These are phyloP conservation scores for Axea sp. DNA, from an alignment of 2,888 invertebrate species.

Conservation along the genomic window DNA sequence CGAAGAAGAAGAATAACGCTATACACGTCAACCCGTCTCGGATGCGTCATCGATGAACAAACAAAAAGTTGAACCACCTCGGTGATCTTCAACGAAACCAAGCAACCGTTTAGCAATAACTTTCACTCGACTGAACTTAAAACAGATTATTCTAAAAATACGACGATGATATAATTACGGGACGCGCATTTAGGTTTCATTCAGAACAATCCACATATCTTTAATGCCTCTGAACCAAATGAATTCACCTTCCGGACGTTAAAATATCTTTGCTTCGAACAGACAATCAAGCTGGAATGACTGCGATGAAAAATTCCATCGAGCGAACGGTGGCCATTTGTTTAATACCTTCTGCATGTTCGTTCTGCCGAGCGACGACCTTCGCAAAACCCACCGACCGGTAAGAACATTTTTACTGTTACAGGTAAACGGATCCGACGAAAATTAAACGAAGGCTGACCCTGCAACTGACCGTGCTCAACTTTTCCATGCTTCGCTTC, in stretches of 20 bases:
- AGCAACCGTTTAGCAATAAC: conserved; percentile 12
- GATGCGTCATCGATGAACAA: too few relatives aligned
- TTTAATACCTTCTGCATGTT: conserved; percentile 4
- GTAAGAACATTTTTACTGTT: conserved; percentile 5
- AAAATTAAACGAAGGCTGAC: conserved; percentile 20
- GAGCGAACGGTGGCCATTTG: neutral
- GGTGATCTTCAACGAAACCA: neutral
- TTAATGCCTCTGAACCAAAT: conserved; percentile 26
- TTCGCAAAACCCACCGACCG: conserved; percentile 7
- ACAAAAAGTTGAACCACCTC: conserved; percentile 24
- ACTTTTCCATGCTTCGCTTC: conserved; percentile 8
- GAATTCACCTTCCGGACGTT: conserved; percentile 30
- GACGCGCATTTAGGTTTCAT: conserved; percentile 31
- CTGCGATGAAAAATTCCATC: conserved; percentile 21
- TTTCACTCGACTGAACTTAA: conserved; percentile 22
- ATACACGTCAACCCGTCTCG: too few relatives aligned
- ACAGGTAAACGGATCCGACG: conserved; percentile 8
- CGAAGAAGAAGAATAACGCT: too few relatives aligned
- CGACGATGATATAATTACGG: conserved; percentile 22
- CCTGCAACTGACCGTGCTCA: conserved; percentile 25
- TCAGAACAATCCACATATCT: conserved; percentile 37
- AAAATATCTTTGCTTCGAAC: conserved; percentile 35
- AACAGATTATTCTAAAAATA: conserved; percentile 18
- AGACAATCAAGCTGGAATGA: too few relatives aligned
- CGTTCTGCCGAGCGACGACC: too few relatives aligned